Percentiles rank a stretch among this genome's conserved stretches.
These are phyloP conservation scores for Mirounga angustirostris DNA, from an alignment of 2,113 vertebrate species.

Conservation along the genomic window DNA sequence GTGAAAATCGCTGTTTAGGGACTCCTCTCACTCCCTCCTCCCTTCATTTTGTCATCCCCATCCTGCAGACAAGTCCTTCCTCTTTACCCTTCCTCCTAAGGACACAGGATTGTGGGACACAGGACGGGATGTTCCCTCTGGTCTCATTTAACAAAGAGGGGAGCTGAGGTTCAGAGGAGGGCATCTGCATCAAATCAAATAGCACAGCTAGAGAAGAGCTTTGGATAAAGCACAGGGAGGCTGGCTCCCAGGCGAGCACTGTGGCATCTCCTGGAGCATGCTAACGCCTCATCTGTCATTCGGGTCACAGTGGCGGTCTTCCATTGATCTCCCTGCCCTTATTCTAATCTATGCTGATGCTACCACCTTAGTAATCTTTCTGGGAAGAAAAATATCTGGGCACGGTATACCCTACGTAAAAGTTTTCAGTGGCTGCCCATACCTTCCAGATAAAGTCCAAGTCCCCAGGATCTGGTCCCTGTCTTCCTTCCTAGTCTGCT, in stretches of 20 bases:
- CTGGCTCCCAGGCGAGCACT: accelerated
- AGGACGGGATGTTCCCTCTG: neutral
- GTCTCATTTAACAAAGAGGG: neutral
- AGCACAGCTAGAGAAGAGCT: neutral
- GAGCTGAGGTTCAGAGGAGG: neutral
- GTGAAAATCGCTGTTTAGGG: neutral
- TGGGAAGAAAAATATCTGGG: neutral
- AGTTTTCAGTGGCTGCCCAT: neutral
- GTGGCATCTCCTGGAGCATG: accelerated
- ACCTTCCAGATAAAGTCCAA: neutral
- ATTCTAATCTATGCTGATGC: neutral
- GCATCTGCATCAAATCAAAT: neutral
- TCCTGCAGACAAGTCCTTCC: neutral
- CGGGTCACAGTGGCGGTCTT: neutral
- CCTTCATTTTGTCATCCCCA: neutral
- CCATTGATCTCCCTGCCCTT: neutral
- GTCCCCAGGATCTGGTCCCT: neutral
- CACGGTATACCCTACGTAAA: neutral
- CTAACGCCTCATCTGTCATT: neutral
- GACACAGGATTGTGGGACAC: neutral
- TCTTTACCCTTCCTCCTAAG: neutral
- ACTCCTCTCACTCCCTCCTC: accelerated
- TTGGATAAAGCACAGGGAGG: neutral
- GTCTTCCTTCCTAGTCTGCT: neutral
- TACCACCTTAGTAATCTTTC: neutral